Evolutionary conservation across 30 jellyfish, hydroid and myxozoan species (phyloP).

Genomic region (Hydra vulgaris): DNA sequence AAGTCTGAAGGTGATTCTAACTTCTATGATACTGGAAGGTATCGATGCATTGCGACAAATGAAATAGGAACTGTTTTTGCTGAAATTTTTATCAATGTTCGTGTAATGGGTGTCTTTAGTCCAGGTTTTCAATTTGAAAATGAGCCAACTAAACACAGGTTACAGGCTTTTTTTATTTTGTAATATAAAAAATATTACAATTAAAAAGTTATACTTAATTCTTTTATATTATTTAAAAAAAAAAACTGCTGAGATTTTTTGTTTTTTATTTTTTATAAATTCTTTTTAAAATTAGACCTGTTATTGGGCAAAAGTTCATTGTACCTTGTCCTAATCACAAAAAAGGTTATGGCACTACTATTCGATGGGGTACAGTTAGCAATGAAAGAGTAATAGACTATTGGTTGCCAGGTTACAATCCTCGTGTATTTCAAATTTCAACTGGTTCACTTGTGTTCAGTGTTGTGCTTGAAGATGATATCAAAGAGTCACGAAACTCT

Average conservation of each 20-base stretch:
- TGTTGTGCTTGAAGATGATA: conserved; percentile 17
- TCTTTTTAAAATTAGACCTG: conserved; percentile 2
- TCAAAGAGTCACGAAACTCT: conserved; percentile 2
- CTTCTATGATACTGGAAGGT: conserved; percentile 34
- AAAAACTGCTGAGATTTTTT: no score
- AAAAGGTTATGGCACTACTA: conserved; percentile 16
- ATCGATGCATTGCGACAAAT: conserved; percentile 44
- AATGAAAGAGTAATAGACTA: neutral
- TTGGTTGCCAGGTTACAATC: conserved; percentile 23
- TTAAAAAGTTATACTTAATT: no score
- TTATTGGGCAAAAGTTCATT: neutral
- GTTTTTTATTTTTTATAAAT: no score
- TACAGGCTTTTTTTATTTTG: neutral
- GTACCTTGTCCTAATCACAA: conserved; percentile 18
- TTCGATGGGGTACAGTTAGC: conserved; percentile 18
- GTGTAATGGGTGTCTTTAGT: conserved; percentile 30
- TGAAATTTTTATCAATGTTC: conserved; percentile 26
- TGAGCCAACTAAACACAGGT: conserved; percentile 7
- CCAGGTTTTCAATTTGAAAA: conserved; percentile 4
- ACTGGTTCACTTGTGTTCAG: conserved; percentile 15
- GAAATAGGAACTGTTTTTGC: conserved; percentile 35
- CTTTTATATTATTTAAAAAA: no score
- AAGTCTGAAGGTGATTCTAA: conserved; percentile 1
- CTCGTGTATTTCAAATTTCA: conserved; percentile 1
- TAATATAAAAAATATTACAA: no score